Percentiles rank a stretch among this genome's conserved stretches.
These are phyloP conservation scores for Leucania comma DNA, from an alignment of 2,888 invertebrate genomes.

Conservation along the genomic window DNA sequence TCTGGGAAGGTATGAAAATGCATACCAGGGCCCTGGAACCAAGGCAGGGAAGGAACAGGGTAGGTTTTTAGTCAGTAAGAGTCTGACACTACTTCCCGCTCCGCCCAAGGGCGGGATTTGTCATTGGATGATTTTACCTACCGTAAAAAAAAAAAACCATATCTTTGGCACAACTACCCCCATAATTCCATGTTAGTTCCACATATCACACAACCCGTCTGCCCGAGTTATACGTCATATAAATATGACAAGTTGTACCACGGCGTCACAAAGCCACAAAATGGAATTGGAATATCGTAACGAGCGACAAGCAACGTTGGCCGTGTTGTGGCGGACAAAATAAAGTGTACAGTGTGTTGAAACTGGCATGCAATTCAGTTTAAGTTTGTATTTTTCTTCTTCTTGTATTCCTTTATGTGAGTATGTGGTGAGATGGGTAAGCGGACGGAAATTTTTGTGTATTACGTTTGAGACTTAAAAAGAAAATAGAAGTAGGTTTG, in stretches of 20 bases:
- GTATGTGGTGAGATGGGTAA: conserved; percentile 32
- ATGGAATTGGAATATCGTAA: conserved; percentile 68
- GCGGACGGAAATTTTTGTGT: conserved; percentile 43
- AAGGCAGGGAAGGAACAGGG: no score
- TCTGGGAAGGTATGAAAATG: no score
- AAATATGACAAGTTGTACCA: conserved; percentile 63
- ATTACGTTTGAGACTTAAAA: conserved; percentile 36
- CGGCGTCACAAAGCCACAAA: conserved; percentile 64
- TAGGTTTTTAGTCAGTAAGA: no score
- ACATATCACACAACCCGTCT: conserved; percentile 50
- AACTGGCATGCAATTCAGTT: conserved; percentile 63
- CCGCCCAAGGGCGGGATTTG: no score
- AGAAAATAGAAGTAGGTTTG: conserved; percentile 10
- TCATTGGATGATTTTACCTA: no score
- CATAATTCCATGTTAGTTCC: conserved; percentile 53
- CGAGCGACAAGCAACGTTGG: conserved; percentile 55
- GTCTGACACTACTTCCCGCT: no score
- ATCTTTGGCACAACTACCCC: conserved; percentile 27
- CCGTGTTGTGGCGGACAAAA: conserved; percentile 60
- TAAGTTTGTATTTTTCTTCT: conserved; percentile 57
- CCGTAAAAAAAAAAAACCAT: no score
- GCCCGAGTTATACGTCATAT: conserved; percentile 54
- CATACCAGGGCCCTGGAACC: no score
- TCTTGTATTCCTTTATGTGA: conserved; percentile 35
- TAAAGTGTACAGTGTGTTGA: conserved; percentile 58